phyloP scores from a whole-genome alignment of 1,140 invertebrate species.

The Drosophila obscura region DNA sequence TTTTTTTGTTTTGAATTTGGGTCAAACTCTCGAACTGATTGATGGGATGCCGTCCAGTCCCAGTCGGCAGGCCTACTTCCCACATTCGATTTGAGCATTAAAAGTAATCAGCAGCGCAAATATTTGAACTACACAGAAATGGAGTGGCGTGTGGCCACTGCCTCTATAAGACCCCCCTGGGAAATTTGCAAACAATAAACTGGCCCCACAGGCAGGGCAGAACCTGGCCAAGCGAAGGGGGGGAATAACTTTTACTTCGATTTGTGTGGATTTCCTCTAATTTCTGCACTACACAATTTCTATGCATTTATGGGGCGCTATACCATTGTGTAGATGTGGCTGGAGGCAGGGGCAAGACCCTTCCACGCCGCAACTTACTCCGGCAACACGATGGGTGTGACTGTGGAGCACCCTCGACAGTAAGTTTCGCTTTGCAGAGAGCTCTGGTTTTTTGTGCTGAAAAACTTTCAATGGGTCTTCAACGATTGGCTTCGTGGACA shows the following conservation, averaged over 20 bases:
- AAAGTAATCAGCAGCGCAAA: conserved; percentile 79
- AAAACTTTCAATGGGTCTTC: conserved; percentile 47
- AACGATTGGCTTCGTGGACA: conserved; percentile 12
- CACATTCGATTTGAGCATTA: conserved; percentile 74
- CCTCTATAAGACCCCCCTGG: conserved; percentile 67
- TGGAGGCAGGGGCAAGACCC: not conserved
- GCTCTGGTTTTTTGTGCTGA: conserved; percentile 12
- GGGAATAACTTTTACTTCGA: conserved; percentile 47
- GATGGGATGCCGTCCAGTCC: conserved; percentile 37
- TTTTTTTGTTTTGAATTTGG: conserved; percentile 27
- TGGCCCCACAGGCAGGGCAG: conserved; percentile 31
- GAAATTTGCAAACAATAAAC: conserved; percentile 81
- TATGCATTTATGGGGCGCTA: conserved; percentile 52
- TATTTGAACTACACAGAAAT: conserved; percentile 61
- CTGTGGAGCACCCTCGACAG: conserved; percentile 29
- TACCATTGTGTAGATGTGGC: conserved; percentile 40
- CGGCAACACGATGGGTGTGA: conserved; percentile 27
- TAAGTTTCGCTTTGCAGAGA: conserved; percentile 44
- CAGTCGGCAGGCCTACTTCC: conserved; percentile 30
- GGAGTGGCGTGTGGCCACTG: conserved; percentile 14
- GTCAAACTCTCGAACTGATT: conserved; percentile 54
- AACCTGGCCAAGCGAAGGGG: conserved; percentile 5
- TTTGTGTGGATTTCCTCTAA: conserved; percentile 62
- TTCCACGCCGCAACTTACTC: not conserved
- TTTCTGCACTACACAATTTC: conserved; percentile 51